Evolutionary conservation across 1,140 invertebrate genomes (phyloP).

Genomic region (Hycleus phaleratus): DNA sequence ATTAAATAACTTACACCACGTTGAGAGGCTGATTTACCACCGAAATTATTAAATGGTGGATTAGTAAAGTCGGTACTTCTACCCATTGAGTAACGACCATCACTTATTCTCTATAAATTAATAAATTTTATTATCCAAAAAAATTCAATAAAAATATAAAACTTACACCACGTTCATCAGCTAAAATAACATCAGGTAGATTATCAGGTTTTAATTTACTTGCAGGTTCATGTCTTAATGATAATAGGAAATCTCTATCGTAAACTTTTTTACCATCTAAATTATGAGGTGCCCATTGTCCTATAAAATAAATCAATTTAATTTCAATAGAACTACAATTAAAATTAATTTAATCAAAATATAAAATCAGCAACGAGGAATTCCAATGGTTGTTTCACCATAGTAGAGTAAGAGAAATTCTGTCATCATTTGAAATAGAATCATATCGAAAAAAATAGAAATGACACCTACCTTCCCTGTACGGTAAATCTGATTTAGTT

Average conservation of each 20-base stretch:
- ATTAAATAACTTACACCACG: constrained; percentile 29
- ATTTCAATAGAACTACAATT: not conserved
- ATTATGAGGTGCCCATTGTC: constrained; percentile 82
- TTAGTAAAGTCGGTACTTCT: constrained; percentile 29
- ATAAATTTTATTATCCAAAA: constrained; percentile 6
- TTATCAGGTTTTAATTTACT: constrained; percentile 67
- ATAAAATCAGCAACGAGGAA: constrained; percentile 19
- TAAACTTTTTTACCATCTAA: constrained; percentile 74
- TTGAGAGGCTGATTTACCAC: constrained; percentile 28
- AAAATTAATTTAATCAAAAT: constrained; percentile 1
- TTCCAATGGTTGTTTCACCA: constrained; percentile 12
- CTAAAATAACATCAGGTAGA: constrained; percentile 36
- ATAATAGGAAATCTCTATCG: constrained; percentile 68
- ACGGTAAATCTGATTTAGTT: constrained; percentile 23
- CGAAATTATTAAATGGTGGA: constrained; percentile 27
- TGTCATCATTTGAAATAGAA: constrained; percentile 10
- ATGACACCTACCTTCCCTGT: constrained; percentile 31
- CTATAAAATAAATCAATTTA: constrained; percentile 34
- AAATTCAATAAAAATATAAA: not conserved
- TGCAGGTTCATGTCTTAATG: constrained; percentile 62
- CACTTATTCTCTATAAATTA: constrained; percentile 12
- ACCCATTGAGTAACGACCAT: constrained; percentile 25
- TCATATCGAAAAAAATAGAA: not conserved
- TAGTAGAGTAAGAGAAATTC: constrained; percentile 4
- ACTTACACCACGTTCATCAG: constrained; percentile 28